Conservation (phyloP, 2,797 vertebrate genomes). For the Cuniculus paca region DNA sequence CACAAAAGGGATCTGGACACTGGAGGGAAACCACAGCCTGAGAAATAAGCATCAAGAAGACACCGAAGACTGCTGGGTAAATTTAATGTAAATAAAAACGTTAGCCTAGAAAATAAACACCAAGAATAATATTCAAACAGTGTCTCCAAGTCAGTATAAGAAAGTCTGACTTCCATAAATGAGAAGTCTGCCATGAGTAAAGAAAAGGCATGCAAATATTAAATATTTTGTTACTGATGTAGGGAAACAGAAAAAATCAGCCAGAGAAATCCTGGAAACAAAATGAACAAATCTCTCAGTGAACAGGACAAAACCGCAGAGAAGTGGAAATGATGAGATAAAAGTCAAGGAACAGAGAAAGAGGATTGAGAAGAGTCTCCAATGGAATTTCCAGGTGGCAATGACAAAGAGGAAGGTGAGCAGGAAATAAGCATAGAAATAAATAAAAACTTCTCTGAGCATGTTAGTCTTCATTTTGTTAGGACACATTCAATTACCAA, state of each 20-base stretch:
- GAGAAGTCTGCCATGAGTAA: background rate
- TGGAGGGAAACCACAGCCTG: background rate
- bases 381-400: background rate
- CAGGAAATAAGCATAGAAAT: background rate
- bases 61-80: background rate
- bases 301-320: background rate
- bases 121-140: background rate
- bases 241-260: background rate
- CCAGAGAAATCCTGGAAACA: background rate
- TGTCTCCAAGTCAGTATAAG: background rate
- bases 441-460: background rate
- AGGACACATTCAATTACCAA: background rate
- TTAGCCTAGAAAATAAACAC: background rate
- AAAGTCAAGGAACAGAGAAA: accelerated
- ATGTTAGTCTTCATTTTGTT: accelerated
- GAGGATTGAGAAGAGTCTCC: accelerated
- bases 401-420: background rate
- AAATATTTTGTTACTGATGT: background rate
- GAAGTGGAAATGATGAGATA: background rate
- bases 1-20: background rate
- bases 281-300: background rate
- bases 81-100: background rate
- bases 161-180: background rate
- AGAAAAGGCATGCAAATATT: background rate
- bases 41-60: background rate